Percentiles rank a stretch among this genome's conserved stretches.
Conservation (phyloP, 2,797 vertebrate species). For the Pelobates cultripes region DNA sequence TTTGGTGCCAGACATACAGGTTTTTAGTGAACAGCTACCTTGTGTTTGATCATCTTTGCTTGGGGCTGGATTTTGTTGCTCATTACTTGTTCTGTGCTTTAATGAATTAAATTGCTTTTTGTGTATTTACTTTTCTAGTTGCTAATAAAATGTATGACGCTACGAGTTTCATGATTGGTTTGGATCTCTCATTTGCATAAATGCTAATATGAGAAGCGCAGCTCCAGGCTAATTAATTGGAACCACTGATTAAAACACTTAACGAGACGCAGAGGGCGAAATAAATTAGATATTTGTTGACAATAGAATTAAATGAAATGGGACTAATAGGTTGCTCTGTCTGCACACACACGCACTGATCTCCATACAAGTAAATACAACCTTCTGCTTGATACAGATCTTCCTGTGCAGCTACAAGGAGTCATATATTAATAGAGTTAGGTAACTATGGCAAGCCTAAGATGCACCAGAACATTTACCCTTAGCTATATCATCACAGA, state of each 20-base stretch:
- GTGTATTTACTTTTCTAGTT: constrained; percentile 48
- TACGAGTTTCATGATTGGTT: constrained; percentile 20
- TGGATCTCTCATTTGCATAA: constrained; percentile 29
- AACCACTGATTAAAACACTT: constrained; percentile 44
- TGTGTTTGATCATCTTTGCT: too few species aligned
- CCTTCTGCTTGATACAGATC: neutral
- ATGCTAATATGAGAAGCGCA: constrained; percentile 29
- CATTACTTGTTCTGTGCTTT: too few species aligned
- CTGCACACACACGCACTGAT: neutral
- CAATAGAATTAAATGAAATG: constrained; percentile 22
- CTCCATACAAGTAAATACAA: neutral
- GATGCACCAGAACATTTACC: neutral
- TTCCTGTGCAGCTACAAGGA: neutral
- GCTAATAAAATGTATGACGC: constrained; percentile 43
- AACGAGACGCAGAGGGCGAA: constrained; percentile 25
- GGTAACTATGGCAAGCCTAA: neutral
- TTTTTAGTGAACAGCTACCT: too few species aligned
- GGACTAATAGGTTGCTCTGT: neutral
- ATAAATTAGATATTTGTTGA: constrained; percentile 47
- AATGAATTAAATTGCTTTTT: constrained; percentile 18
- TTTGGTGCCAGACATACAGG: too few species aligned
- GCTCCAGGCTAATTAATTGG: constrained; percentile 39
- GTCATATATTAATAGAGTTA: neutral
- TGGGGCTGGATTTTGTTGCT: too few species aligned
- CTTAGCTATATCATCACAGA: neutral